phyloP scores from a whole-genome alignment of 2,113 vertebrate genomes.

The Phaethornis superciliosus region DNA sequence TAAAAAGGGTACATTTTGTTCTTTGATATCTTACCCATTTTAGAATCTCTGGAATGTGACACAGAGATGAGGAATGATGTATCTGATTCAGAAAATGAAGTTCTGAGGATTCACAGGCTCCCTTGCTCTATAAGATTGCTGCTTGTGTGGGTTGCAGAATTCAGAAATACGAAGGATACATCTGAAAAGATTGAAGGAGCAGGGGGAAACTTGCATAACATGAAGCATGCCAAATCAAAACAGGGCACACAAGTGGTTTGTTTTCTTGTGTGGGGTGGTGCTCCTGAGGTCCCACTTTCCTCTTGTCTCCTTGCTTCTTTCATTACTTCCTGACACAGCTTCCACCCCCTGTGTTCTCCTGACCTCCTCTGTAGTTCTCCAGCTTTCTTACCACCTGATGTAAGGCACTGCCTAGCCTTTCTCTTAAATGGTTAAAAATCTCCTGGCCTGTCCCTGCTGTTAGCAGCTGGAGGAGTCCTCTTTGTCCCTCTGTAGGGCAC shows the following conservation, averaged over 20 bases:
- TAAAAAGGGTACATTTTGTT: not conserved
- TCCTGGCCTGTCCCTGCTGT: not conserved
- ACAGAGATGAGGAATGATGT: not conserved
- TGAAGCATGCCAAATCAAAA: not conserved
- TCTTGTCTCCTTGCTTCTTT: not conserved
- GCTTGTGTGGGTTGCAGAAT: not conserved
- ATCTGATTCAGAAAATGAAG: not conserved
- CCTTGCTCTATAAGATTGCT: not conserved
- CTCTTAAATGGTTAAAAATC: not conserved
- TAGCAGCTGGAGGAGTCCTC: not conserved
- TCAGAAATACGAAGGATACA: not conserved
- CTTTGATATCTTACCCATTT: not conserved
- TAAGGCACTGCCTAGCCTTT: not conserved
- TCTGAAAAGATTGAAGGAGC: not conserved
- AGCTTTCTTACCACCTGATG: not conserved
- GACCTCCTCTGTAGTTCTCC: not conserved
- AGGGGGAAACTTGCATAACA: not conserved
- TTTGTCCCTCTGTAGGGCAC: not conserved
- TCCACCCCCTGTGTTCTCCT: not conserved
- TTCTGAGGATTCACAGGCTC: not conserved
- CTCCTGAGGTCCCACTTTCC: not conserved
- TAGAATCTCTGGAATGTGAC: not conserved
- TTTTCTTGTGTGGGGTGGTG: not conserved
- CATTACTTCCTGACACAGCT: not conserved
- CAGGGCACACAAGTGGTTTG: rapidly evolving